phyloP scores from a whole-genome alignment of 2,797 vertebrate genomes.

The Enteromius treurensis region DNA sequence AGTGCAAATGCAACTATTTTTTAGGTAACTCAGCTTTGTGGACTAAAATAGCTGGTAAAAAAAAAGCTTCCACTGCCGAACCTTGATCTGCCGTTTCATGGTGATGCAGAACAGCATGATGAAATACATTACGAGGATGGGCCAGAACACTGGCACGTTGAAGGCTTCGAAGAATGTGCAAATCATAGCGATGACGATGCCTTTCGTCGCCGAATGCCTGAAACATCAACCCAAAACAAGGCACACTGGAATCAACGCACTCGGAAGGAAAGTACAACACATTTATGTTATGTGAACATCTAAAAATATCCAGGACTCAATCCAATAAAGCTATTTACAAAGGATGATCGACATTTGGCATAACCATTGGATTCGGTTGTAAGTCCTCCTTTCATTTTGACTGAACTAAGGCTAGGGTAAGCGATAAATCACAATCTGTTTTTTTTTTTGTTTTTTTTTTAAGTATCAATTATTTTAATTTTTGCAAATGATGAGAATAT shows the following conservation, averaged over 20 bases:
- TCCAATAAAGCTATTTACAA: not conserved
- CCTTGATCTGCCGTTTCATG: slow-evolving; percentile 99
- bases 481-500: not conserved
- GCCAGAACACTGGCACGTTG: slow-evolving; percentile 99
- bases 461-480: too few relatives aligned
- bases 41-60: not conserved
- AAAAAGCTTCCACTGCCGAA: slow-evolving; percentile 61
- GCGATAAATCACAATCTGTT: too few relatives aligned
- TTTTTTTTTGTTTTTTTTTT: too few relatives aligned
- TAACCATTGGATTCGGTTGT: not conserved
- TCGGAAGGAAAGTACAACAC: not conserved
- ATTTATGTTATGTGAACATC: not conserved
- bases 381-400: not conserved
- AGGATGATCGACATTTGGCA: not conserved
- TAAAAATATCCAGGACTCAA: not conserved
- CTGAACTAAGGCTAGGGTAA: not conserved
- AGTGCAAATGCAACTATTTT: not conserved
- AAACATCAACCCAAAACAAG: slow-evolving; percentile 6
- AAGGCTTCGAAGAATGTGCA: slow-evolving; percentile 99
- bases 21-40: not conserved
- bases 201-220: slow-evolving; percentile 98
- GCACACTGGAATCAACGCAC: not conserved
- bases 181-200: slow-evolving; percentile 94
- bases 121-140: slow-evolving; percentile 99
- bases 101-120: slow-evolving; percentile 99